Percentiles rank a stretch among this genome's conserved stretches.
Conservation (phyloP, 2,888 invertebrate species). For the Conus canariensis region DNA sequence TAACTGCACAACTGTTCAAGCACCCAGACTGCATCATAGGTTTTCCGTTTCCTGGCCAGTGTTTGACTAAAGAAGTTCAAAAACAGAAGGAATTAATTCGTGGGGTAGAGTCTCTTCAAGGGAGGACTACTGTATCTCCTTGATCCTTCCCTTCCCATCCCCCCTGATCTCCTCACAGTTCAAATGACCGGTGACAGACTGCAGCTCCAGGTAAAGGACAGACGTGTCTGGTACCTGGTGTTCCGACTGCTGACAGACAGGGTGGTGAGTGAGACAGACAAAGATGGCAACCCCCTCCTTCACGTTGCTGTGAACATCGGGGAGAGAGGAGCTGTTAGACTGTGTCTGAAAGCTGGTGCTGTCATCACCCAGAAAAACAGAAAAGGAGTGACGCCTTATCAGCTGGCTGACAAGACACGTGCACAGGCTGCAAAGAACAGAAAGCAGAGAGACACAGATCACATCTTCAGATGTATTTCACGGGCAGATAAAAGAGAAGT, state of each 20-base stretch:
- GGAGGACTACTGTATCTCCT: not conserved
- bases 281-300: not conserved
- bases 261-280: not conserved
- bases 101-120: not conserved
- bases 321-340: not conserved
- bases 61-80: not conserved
- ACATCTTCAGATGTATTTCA: not conserved
- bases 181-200: not conserved
- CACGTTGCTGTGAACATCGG: not conserved
- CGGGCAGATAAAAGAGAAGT: not conserved
- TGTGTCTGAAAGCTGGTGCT: not conserved
- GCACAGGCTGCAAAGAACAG: not conserved
- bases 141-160: not conserved
- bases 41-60: not conserved
- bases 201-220: not conserved
- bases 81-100: not conserved
- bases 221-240: not conserved
- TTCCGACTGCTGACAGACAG: constrained; percentile 9
- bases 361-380: not conserved
- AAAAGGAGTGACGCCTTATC: not conserved
- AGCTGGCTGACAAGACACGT: not conserved
- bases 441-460: not conserved
- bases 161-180: not conserved
- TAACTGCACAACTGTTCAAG: not conserved
- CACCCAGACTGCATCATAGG: not conserved